Percentiles rank a stretch among this genome's conserved stretches.
These are phyloP conservation scores for Eueremaeus valkanovi DNA, from an alignment of 2,888 invertebrate species.

Conservation along the genomic window DNA sequence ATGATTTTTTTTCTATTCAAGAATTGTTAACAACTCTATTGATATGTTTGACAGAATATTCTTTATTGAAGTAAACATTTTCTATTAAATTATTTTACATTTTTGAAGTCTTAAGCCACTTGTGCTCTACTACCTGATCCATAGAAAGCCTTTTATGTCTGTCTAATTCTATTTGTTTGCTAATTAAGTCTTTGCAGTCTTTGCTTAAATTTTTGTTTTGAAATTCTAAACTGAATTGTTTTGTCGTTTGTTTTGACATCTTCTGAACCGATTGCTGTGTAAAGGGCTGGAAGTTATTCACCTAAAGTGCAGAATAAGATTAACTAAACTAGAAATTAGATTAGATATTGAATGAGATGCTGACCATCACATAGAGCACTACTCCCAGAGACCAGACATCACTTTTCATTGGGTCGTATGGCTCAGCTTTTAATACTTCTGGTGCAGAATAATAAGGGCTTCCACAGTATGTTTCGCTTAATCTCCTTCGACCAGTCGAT, in stretches of 20 bases:
- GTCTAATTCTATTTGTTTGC: not conserved
- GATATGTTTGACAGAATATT: too few species aligned
- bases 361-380: constrained; percentile 37
- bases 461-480: constrained; percentile 79
- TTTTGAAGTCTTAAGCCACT: not conserved
- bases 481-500: constrained; percentile 59
- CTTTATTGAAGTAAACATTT: too few species aligned
- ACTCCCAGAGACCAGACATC: constrained; percentile 39
- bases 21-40: too few species aligned
- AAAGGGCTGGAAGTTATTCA: constrained; percentile 31
- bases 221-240: not conserved
- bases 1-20: too few species aligned
- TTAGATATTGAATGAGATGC: too few species aligned
- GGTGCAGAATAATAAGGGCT: constrained; percentile 82
- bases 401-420: constrained; percentile 62
- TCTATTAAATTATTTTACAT: too few species aligned
- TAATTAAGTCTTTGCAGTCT: not conserved
- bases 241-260: not conserved
- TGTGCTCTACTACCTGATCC: not conserved
- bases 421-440: constrained; percentile 71
- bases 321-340: too few species aligned
- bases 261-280: not conserved
- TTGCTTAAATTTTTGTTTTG: not conserved
- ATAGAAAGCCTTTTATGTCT: not conserved
- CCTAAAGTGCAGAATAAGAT: too few species aligned